Base-by-base conservation (phyloP, 2,888 invertebrate genomes). In the Eristalis tenax region DNA sequence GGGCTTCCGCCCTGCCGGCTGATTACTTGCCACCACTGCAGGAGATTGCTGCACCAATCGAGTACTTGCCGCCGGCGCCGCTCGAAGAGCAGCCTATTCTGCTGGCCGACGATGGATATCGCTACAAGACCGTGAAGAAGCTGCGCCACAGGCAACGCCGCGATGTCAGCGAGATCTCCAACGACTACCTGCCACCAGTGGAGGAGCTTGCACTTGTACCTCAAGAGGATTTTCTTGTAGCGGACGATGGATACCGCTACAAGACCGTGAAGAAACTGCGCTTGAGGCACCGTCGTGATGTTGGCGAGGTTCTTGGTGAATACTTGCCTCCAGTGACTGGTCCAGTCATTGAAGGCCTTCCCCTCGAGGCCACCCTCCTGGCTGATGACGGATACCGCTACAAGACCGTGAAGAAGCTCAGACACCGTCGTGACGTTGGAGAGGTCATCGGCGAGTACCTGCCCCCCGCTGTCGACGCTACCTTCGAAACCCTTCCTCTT, bases 161-260 rank as follows among this genome's bases (percentile, higher is more conserved):
- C 89, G 91, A 91, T 90, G 91, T 90, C 18, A 90, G 88, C 89
- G 90, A 92, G 11, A 83, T 92, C 81, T 89, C 90, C 76, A 91
- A 88, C 88, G 91, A 91, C 32, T 91, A 91, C 89, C 77, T 91
- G 90, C 91, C 92, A 26, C 92, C 91, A 10, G 90, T 89, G 0
- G 88, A 89, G 69, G 87, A 82, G 3, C 77, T 73, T 23, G 78
- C 74, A 50, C 23, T 83, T 87, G 74, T 82, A 2, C 61, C 57
- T 70, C 83, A 13, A 59, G 38, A 8, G 18, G 87, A 35, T 78
- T 71, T 0, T 22, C 66, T 77, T 50, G 50, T 50, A 18, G 50
- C 50, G n/a, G 50, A 28, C 63, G 88, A 43, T 59, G 85, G 85
- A 22, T 85, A 85, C 68, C 81, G 80, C 43, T 85, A 85, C 63